Evolutionary conservation across 2,888 invertebrate species (phyloP).

Genomic region (Chaitophorus viminalis): DNA sequence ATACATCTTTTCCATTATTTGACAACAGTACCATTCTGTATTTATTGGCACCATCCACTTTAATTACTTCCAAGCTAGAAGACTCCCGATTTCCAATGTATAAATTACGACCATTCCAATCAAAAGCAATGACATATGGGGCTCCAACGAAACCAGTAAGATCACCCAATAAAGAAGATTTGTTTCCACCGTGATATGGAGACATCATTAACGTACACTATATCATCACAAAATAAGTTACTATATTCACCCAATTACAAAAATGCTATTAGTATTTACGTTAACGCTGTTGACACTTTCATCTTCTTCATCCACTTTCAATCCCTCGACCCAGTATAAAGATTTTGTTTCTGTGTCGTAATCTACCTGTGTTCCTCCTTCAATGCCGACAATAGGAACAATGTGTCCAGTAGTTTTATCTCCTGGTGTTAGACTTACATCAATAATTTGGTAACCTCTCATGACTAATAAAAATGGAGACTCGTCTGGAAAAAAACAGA

Average conservation of each 20-base stretch:
- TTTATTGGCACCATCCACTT: slow-evolving; percentile 84
- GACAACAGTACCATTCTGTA: slow-evolving; percentile 87
- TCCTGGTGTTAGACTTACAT: slow-evolving; percentile 80
- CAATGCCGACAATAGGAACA: slow-evolving; percentile 88
- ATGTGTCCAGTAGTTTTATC: slow-evolving; percentile 82
- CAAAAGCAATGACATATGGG: slow-evolving; percentile 91
- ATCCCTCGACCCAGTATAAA: slow-evolving; percentile 87
- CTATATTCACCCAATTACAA: background rate
- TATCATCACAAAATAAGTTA: slow-evolving; percentile 32
- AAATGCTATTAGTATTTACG: slow-evolving; percentile 51
- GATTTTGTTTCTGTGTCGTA: slow-evolving; percentile 87
- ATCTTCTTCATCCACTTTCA: slow-evolving; percentile 76
- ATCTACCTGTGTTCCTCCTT: slow-evolving; percentile 88
- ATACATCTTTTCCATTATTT: slow-evolving; percentile 86
- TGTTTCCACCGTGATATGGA: slow-evolving; percentile 86
- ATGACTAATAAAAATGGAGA: slow-evolving; percentile 89
- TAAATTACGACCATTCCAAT: slow-evolving; percentile 95
- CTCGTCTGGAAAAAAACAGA: slow-evolving; percentile 73
- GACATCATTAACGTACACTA: slow-evolving; percentile 87
- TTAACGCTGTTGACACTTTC: slow-evolving; percentile 71
- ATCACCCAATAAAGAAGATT: slow-evolving; percentile 81
- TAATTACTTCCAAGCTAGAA: slow-evolving; percentile 89
- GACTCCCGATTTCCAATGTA: slow-evolving; percentile 91
- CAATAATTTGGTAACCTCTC: slow-evolving; percentile 88
- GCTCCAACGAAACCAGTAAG: slow-evolving; percentile 90